These are phyloP conservation scores for Lasius fuliginosus DNA, from an alignment of 2,888 invertebrate species.

Conservation along the genomic window DNA sequence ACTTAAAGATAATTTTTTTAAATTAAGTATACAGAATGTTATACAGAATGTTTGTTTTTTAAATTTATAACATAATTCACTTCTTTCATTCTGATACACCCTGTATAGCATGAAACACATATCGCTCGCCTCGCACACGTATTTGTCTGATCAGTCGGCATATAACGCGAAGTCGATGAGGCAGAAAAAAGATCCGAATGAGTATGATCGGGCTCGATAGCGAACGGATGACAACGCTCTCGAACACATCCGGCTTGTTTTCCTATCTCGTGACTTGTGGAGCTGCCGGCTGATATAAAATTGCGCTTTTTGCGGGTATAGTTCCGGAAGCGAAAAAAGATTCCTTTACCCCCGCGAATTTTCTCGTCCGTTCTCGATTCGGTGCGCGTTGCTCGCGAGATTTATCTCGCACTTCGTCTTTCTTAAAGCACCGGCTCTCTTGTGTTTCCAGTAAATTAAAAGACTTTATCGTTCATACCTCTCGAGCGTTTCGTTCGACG, in stretches of 20 bases:
- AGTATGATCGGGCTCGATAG: conserved; percentile 39
- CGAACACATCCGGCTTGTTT: conserved; percentile 22
- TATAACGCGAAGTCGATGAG: conserved; percentile 31
- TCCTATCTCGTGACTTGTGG: conserved; percentile 10
- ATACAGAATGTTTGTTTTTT: background rate
- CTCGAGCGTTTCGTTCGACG: background rate
- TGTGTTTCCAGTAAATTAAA: conserved; percentile 48
- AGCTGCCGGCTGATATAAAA: conserved; percentile 5
- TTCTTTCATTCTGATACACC: background rate
- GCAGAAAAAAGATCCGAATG: conserved; percentile 25
- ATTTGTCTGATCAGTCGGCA: background rate
- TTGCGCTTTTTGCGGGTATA: background rate
- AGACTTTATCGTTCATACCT: conserved; percentile 32
- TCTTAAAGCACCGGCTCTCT: conserved; percentile 32
- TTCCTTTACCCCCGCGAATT: background rate
- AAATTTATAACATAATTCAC: background rate
- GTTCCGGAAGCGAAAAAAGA: background rate
- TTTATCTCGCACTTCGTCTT: conserved; percentile 55
- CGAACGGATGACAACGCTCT: conserved; percentile 34
- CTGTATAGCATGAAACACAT: background rate
- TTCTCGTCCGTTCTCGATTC: background rate
- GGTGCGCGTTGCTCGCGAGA: conserved; percentile 3
- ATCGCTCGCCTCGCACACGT: background rate
- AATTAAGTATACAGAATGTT: background rate
- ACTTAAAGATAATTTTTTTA: background rate